Conservation (phyloP, 1,140 invertebrate species). For the Zaprionus gabonicus region DNA sequence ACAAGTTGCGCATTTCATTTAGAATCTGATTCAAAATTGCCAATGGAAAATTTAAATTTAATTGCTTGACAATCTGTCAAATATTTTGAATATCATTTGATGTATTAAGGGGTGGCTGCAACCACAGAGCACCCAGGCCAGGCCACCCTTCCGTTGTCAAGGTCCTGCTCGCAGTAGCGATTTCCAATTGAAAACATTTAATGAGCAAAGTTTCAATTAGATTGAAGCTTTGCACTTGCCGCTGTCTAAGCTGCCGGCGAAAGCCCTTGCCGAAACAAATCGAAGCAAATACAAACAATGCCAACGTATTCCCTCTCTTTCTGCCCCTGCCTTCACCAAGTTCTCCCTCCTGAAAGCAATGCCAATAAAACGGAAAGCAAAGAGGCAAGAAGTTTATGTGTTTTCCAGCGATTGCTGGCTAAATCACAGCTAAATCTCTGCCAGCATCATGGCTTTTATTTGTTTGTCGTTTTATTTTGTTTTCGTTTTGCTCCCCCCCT, state of each 20-base stretch:
- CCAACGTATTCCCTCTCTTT: neutral
- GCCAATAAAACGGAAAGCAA: constrained; percentile 69
- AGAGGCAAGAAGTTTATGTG: constrained; percentile 76
- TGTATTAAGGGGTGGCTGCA: neutral
- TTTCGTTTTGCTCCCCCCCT: neutral
- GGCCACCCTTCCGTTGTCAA: constrained; percentile 13
- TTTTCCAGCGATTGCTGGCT: constrained; percentile 74
- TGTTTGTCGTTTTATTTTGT: constrained; percentile 62
- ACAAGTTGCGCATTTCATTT: no score
- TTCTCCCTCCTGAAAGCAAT: constrained; percentile 43
- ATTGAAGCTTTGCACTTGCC: constrained; percentile 59
- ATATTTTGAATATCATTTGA: neutral
- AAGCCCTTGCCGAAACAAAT: constrained; percentile 65
- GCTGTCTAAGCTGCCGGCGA: constrained; percentile 41
- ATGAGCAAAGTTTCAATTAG: constrained; percentile 82
- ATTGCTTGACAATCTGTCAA: neutral
- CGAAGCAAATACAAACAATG: constrained; percentile 64
- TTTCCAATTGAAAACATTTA: constrained; percentile 60
- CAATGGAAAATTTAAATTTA: neutral
- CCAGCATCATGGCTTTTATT: constrained; percentile 68
- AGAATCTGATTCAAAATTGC: neutral
- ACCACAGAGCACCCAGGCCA: neutral
- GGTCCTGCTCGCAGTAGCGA: constrained; percentile 15
- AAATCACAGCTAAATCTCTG: constrained; percentile 80
- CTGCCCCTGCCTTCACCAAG: neutral